Percentiles rank a stretch among this genome's conserved stretches.
Evolutionary conservation across 1,140 invertebrate species (phyloP).

Genomic region (Agraylea sexmaculata): DNA sequence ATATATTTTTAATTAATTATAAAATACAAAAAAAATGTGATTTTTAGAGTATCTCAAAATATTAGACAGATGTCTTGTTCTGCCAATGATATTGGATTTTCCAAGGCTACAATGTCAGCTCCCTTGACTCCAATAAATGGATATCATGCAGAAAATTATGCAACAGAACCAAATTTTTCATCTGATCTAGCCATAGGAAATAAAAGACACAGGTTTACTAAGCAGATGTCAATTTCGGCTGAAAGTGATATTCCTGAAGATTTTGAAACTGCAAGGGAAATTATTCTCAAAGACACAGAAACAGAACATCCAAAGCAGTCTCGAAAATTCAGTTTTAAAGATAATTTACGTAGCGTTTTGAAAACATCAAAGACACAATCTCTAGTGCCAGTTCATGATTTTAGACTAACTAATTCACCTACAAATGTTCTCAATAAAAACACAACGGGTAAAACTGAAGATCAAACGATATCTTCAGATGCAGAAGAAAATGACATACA

Average conservation of each 20-base stretch:
- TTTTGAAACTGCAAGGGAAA: too few relatives aligned
- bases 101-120: slow-evolving; percentile 13
- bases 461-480: too few relatives aligned
- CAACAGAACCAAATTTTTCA: slow-evolving; percentile 9
- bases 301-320: slow-evolving; percentile 6
- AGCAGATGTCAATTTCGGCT: slow-evolving; percentile 15
- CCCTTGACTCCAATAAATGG: slow-evolving; percentile 18
- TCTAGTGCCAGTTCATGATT: too few relatives aligned
- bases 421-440: too few relatives aligned
- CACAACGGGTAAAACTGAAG: too few relatives aligned
- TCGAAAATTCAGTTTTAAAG: slow-evolving; percentile 20
- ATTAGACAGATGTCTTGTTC: slow-evolving; percentile 18
- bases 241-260: too few relatives aligned
- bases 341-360: slow-evolving; percentile 19
- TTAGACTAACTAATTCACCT: too few relatives aligned
- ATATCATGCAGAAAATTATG: slow-evolving; percentile 6
- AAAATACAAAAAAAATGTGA: neutral
- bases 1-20: neutral
- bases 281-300: too few relatives aligned
- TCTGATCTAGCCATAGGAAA: slow-evolving; percentile 14
- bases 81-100: slow-evolving; percentile 11
- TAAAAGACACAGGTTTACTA: slow-evolving; percentile 9
- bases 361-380: slow-evolving; percentile 19
- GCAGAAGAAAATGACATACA: too few relatives aligned
- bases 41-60: slow-evolving; percentile 12